Base-by-base conservation (phyloP, 2,797 vertebrate species). In the Kryptopterus vitreolus region DNA sequence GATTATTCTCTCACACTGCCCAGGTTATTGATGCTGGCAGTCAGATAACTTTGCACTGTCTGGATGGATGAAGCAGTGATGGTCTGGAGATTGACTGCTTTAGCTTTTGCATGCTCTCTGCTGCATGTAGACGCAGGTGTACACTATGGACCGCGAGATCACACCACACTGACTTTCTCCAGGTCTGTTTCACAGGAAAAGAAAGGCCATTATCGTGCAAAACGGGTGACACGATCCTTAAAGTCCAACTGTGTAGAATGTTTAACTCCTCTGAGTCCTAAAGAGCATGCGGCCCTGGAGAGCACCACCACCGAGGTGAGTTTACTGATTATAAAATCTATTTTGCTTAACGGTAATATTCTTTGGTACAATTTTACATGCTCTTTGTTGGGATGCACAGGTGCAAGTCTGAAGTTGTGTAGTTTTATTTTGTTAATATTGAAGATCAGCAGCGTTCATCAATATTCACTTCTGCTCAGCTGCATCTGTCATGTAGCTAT, bases 241-340 rank as follows among this genome's bases (percentile, higher is more conserved):
- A 77, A 62, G 26, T 18, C 53, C 22, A 74, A 9, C 59, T 85
- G 83, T 65, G 48, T 53, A 7, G 71, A 63, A 13, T 86, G 83
- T 77, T 81, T 63, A 52, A 63, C 63, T 22, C 46, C 83, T 11
- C 33, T 86, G 66, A 80, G 79, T 15, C 38, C 65, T 22, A 55
- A 38, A 33, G 80, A 85, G 10, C 61, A 26, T 16, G 26, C 9
- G 20, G 52, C 38, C 38, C 58, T 87, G 66, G 79, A 83, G 20
- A 29, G 71, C 2, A 78, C 83, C 58, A 86, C 81, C 2, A 73
- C 79, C 33, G 86, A 87, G 86, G 86, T 87, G 46, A 87, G 84
- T 26, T 2, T 20, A 31, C 62, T 35, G 11, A 65, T 68, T 9
- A 46, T 24, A 6, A 26, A 48, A 13, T 26, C 13, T 46, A 9